Evolutionary conservation across 2,888 invertebrate species (phyloP).

Genomic region (Oscheius sp.): DNA sequence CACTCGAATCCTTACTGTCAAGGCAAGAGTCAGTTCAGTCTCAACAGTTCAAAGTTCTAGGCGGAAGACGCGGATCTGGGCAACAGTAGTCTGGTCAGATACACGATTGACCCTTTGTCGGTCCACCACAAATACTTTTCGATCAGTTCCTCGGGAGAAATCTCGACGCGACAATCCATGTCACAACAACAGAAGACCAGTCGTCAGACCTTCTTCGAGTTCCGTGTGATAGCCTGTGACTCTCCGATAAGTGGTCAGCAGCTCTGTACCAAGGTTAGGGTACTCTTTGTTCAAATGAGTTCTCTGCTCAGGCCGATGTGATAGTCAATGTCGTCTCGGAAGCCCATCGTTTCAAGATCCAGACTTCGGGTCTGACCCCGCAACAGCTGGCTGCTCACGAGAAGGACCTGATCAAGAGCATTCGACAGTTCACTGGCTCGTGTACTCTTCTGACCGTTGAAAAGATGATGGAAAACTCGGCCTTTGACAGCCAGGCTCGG

Average conservation of each 20-base stretch:
- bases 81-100: slow-evolving; percentile 85
- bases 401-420: slow-evolving; percentile 60
- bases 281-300: background rate
- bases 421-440: slow-evolving; percentile 67
- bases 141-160: slow-evolving; percentile 65
- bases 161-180: slow-evolving; percentile 67
- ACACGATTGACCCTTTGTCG: slow-evolving; percentile 78
- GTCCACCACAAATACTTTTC: slow-evolving; percentile 70
- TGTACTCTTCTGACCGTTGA: slow-evolving; percentile 69
- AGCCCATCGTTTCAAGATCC: slow-evolving; percentile 67
- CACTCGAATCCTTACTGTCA: slow-evolving; percentile 63
- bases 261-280: slow-evolving; percentile 54
- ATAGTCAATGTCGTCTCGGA: slow-evolving; percentile 66
- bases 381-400: slow-evolving; percentile 66
- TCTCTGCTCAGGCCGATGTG: slow-evolving; percentile 54
- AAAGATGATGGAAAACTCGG: slow-evolving; percentile 60
- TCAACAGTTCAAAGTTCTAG: slow-evolving; percentile 74
- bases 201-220: slow-evolving; percentile 61
- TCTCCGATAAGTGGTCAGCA: slow-evolving; percentile 64
- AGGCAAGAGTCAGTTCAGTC: slow-evolving; percentile 41
- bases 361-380: slow-evolving; percentile 63
- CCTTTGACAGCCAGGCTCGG: slow-evolving; percentile 53
- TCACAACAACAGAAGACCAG: slow-evolving; percentile 58
- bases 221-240: slow-evolving; percentile 67
- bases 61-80: slow-evolving; percentile 89